Evolutionary conservation across 2,113 vertebrate genomes (phyloP).

Genomic region (Struthio camelus): DNA sequence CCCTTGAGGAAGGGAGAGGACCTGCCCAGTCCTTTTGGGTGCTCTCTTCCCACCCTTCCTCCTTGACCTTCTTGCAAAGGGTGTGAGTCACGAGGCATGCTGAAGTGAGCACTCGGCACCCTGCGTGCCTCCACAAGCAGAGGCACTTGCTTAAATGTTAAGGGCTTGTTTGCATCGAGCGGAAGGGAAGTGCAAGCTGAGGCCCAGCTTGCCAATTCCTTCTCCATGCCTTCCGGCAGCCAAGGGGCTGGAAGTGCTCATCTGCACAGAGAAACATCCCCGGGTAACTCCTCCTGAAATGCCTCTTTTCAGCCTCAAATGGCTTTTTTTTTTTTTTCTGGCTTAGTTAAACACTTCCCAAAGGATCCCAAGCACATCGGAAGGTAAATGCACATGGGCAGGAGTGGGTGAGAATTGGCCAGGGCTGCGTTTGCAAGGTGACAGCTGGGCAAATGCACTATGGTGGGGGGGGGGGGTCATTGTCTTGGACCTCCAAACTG

Average conservation of each 20-base stretch:
- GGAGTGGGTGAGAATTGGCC: background rate
- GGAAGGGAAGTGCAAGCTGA: background rate
- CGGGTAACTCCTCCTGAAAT: background rate
- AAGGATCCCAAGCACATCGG: background rate
- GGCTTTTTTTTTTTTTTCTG: background rate
- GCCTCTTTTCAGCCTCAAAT: background rate
- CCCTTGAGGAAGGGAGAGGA: fast-evolving
- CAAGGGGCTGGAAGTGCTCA: background rate
- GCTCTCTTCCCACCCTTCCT: background rate
- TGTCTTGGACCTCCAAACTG: background rate
- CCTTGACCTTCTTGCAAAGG: background rate
- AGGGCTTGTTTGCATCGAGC: constrained; percentile 29
- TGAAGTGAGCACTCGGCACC: background rate
- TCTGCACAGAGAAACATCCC: background rate
- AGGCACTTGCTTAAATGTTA: constrained; percentile 51
- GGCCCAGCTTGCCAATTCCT: background rate
- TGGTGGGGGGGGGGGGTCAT: background rate
- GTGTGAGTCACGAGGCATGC: background rate
- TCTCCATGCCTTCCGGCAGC: background rate
- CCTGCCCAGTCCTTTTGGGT: background rate
- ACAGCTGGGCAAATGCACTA: fast-evolving
- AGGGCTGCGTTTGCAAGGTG: fast-evolving
- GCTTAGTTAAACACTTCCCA: background rate
- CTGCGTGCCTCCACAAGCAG: background rate
- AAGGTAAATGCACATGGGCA: too few relatives aligned